phyloP scores from a whole-genome alignment of 2,113 vertebrate species.

The Mystacornis crossleyi region DNA sequence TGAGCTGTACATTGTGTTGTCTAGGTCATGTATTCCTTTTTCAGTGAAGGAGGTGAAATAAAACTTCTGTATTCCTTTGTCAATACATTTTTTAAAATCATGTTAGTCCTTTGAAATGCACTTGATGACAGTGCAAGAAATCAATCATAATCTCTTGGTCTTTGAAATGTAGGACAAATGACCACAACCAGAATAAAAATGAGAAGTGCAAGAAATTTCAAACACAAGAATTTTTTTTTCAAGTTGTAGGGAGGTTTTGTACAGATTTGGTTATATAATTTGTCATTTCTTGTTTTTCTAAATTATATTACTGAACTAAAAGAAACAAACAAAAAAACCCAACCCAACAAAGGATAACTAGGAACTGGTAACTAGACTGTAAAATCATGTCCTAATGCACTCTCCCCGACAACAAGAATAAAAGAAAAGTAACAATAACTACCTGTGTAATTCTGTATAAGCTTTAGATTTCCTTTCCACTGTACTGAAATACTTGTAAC shows the following conservation, averaged over 20 bases:
- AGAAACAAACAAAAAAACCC: not conserved
- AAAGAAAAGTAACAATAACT: not conserved
- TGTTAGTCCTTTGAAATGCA: not conserved
- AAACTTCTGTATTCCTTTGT: not conserved
- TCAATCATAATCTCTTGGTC: not conserved
- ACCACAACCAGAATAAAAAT: not conserved
- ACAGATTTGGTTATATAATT: not conserved
- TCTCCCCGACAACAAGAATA: not conserved
- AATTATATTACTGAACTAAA: not conserved
- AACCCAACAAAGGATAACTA: not conserved
- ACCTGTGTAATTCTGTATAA: not conserved
- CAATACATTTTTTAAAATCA: not conserved
- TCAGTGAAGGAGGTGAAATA: not conserved
- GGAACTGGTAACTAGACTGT: not conserved
- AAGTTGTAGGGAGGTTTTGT: not conserved
- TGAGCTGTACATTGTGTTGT: not conserved
- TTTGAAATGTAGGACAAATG: not conserved
- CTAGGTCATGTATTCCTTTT: not conserved
- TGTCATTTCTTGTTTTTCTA: not conserved
- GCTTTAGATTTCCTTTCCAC: slow-evolving; percentile 8
- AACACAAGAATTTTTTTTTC: not conserved
- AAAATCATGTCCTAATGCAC: not conserved
- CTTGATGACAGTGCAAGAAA: not conserved
- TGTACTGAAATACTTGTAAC: not conserved
- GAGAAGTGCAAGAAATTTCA: not conserved